Evolutionary conservation across 2,797 vertebrate genomes (phyloP), one percentile per base, ranked within the genome.

Genomic region (Apogon hyalosoma): DNA sequence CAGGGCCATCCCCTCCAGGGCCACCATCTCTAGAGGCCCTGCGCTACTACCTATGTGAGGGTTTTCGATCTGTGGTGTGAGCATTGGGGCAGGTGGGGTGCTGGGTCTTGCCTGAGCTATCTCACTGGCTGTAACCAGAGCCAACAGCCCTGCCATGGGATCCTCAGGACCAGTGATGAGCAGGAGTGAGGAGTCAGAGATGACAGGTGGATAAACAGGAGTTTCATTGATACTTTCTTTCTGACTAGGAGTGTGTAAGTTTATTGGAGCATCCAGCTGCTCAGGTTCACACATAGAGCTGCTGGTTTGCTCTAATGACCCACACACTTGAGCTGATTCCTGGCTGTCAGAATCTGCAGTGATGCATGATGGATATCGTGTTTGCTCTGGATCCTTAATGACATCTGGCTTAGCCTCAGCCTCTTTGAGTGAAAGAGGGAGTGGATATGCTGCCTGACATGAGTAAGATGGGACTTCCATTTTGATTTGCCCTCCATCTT

Each of bases 131-230:
- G 95, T 93, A 7, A 95, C 93, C 81, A 99, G 89, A 13, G 95
- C 96, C 0, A 97, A 93, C 96, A 99, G 96, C 51, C 98, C 98
- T 0, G 96, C 96, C 95, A 99, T 92, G 0, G 98, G 97, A 85
- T 99, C 97, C 0, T 97, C 97, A 0, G 87, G 80, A 15, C 88
- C 75, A 56, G 93, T 82, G 40, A 74, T 6, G 13, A 81, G 58
- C 0, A 71, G 28, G 84, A 82, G 80, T 0, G 81, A 91, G 41
- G 91, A 71, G 51, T 15, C 6, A 0, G 91, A 73, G 6, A 48
- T 2, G 15, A 73, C 43, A 0, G 60, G 53, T 3, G 68, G 63
- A 58, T 72, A 82, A 13, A 71, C 86, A 18, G 83, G 89, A 13
- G 88, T 65, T 48, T 90, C 82, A 0, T 54, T 46, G 3, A 62